Evolutionary conservation across 2,797 vertebrate species (phyloP).

Genomic region (Polyboroides typus): DNA sequence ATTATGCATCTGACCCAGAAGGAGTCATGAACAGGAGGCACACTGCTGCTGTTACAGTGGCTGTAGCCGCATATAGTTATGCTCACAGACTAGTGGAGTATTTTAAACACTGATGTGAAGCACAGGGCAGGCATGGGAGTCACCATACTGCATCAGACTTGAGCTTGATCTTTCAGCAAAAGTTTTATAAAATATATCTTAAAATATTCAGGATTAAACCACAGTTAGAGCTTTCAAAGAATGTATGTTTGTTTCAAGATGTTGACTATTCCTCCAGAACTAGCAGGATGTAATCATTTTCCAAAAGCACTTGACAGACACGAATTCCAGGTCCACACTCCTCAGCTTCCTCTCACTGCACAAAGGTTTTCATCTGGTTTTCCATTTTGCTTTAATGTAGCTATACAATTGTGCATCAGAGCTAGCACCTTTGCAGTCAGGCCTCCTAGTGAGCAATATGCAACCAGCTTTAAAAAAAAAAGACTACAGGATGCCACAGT

Average conservation of each 20-base stretch:
- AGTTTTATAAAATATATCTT: neutral
- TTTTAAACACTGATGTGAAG: neutral
- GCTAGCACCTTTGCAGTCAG: neutral
- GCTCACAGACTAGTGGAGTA: neutral
- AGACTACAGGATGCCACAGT: constrained; percentile 16
- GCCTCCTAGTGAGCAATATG: neutral
- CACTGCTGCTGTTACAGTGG: neutral
- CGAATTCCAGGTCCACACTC: neutral
- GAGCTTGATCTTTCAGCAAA: neutral
- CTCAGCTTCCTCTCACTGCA: neutral
- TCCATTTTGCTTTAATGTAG: neutral
- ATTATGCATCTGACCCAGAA: neutral
- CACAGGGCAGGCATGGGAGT: neutral
- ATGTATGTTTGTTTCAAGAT: neutral
- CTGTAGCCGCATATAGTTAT: neutral
- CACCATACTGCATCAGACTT: neutral
- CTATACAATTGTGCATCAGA: neutral
- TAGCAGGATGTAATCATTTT: neutral
- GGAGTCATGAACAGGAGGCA: neutral
- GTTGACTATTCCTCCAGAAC: neutral
- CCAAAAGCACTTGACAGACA: neutral
- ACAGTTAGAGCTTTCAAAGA: neutral
- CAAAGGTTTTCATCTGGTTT: neutral
- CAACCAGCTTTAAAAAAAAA: neutral
- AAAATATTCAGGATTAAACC: neutral